A percentile compares a stretch with the other conserved stretches of the same genome.
These are phyloP conservation scores for Jaculus jaculus DNA, from an alignment of 2,113 vertebrate genomes.

Conservation along the genomic window DNA sequence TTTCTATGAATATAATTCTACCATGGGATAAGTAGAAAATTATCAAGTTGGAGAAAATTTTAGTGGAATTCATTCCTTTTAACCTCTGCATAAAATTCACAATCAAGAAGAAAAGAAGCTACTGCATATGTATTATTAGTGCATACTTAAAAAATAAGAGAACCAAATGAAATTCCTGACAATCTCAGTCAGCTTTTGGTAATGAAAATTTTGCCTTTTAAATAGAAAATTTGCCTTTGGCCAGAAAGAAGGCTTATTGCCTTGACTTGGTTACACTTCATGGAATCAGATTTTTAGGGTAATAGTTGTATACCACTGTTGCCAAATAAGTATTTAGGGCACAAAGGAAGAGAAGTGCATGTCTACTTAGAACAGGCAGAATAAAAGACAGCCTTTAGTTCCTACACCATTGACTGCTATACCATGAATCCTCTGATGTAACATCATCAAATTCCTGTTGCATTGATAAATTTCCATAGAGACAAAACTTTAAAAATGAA, in stretches of 20 bases:
- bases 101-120: background rate
- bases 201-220: constrained; percentile 48
- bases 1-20: background rate
- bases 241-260: constrained; percentile 23
- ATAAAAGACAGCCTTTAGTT: constrained; percentile 21
- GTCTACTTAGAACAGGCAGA: constrained; percentile 39
- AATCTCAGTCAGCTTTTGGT: background rate
- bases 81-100: background rate
- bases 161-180: background rate
- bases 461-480: constrained; percentile 23
- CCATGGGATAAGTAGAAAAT: background rate
- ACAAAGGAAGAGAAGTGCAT: constrained; percentile 33
- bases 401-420: background rate
- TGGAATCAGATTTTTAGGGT: background rate
- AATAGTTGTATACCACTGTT: constrained; percentile 35
- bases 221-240: constrained; percentile 61
- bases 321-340: constrained; percentile 44
- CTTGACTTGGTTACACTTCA: constrained; percentile 31
- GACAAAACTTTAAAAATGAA: background rate
- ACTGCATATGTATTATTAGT: background rate
- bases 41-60: background rate
- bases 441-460: background rate
- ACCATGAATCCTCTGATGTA: constrained; percentile 30
- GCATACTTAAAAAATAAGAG: background rate
- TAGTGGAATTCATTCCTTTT: constrained; percentile 22